Percentiles rank a stretch among this genome's conserved stretches.
Conservation (phyloP, 1,140 invertebrate species). For the Trachymyrmex cornetzi region DNA sequence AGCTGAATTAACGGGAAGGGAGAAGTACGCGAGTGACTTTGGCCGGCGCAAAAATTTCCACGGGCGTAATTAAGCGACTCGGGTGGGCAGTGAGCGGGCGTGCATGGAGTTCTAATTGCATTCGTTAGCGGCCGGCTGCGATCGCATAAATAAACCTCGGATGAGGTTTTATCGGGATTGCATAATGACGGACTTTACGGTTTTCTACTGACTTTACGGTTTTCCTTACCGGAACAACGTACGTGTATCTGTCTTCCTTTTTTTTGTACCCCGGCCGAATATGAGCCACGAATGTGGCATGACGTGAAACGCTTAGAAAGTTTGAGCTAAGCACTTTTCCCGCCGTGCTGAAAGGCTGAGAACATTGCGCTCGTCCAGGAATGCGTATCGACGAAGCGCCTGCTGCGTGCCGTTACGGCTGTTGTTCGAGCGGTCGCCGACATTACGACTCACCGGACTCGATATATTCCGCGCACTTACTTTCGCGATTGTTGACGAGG, state of each 20-base stretch:
- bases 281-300: slow-evolving; percentile 26
- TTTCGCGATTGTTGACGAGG: slow-evolving; percentile 44
- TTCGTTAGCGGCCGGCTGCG: slow-evolving; percentile 27
- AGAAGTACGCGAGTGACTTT: slow-evolving; percentile 1
- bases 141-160: slow-evolving; percentile 40
- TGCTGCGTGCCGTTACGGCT: not conserved
- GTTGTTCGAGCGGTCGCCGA: not conserved
- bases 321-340: slow-evolving; percentile 81
- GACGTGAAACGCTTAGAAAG: slow-evolving; percentile 81
- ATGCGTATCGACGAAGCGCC: slow-evolving; percentile 45
- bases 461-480: not conserved
- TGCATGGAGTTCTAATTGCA: slow-evolving; percentile 49
- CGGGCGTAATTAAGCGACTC: slow-evolving; percentile 36
- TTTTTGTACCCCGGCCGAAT: slow-evolving; percentile 39
- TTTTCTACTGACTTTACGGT: slow-evolving; percentile 13
- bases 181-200: slow-evolving; percentile 11
- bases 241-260: not conserved
- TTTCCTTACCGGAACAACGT: not conserved
- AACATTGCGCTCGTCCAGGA: slow-evolving; percentile 59
- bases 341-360: slow-evolving; percentile 52
- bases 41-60: slow-evolving; percentile 34
- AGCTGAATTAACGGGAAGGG: not conserved
- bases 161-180: slow-evolving; percentile 20
- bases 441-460: slow-evolving; percentile 14
- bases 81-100: slow-evolving; percentile 12